phyloP scores from a whole-genome alignment of 2,797 vertebrate genomes.

The Gallirallus australis region DNA sequence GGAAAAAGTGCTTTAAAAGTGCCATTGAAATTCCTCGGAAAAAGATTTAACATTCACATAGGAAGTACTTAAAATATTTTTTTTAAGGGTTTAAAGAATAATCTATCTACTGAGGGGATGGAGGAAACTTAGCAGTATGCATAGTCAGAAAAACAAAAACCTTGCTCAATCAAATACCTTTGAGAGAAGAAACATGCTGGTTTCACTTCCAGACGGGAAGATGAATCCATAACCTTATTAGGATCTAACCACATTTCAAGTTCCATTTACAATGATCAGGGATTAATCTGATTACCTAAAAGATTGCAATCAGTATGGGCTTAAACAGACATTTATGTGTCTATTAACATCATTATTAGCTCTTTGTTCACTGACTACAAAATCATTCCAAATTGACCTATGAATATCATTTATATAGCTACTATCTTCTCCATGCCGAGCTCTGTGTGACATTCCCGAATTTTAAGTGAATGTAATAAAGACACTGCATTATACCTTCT shows the following conservation, averaged over 20 bases:
- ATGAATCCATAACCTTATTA: conserved; percentile 13
- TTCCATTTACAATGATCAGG: neutral
- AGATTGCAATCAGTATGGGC: neutral
- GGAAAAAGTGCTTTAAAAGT: neutral
- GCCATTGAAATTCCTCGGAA: neutral
- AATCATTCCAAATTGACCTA: neutral
- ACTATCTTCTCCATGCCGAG: neutral
- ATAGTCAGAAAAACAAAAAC: neutral
- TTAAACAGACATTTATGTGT: neutral
- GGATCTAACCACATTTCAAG: neutral
- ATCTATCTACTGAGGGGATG: neutral
- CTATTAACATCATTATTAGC: neutral
- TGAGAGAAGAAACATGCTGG: neutral
- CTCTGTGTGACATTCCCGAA: neutral
- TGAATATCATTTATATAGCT: neutral
- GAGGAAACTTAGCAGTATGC: neutral
- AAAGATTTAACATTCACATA: neutral
- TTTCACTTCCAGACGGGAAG: neutral
- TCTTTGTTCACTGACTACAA: neutral
- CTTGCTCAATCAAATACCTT: conserved; percentile 3
- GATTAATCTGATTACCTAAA: conserved; percentile 11
- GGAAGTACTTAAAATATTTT: neutral
- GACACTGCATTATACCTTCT: neutral
- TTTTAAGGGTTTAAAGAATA: neutral
- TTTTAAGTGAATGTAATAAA: neutral